Evolutionary conservation across 2,888 invertebrate species (phyloP), one percentile per base, ranked within the genome.

Genomic region (Blera fallax): DNA sequence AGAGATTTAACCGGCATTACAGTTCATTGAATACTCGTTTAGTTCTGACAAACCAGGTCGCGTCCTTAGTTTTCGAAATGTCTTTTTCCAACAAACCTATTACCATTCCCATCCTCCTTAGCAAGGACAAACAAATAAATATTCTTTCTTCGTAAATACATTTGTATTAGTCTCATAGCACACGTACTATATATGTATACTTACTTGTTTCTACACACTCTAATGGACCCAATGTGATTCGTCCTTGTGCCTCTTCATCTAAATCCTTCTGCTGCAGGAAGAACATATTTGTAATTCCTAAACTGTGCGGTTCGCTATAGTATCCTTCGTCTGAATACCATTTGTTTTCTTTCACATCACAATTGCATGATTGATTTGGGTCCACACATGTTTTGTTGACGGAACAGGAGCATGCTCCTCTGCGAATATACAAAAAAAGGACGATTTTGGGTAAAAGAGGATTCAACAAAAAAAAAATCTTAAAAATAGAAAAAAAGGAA

Each of bases 121-220:
- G 34, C 37, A 34, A 29, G 37, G 50, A 14, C 45, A 67, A 67
- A 32, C 50, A 58, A 67, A 56, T 3, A 76, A 65, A 64, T 74
- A 76, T 77, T 69, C 77, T 16, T 21, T 52, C 29, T 52, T 8
- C 37, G 37, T 60, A 32, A 24, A 18, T 18, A 37, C 34, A 58
- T 58, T 29, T 34, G 58, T 34, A 60, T 18, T 58, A 21, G 48
- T 48, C 24, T 72, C 34, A 21, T 10, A 56, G 16, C 37, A 40
- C 14, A 21, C 7, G 50, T 7, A 58, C 76, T 93, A 58, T 60
- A 58, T 79, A 93, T 93, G 52, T 60, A 58, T 79, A 93, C 95
- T 94, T 93, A 98, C 98, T 97, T 77, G 98, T 98, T 93, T 98
- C 98, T 70, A 98, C 97, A 92, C 98, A 98, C 92, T 97, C 97